Base-by-base conservation (phyloP, 2,888 invertebrate species). In the Pammene fasciana region DNA sequence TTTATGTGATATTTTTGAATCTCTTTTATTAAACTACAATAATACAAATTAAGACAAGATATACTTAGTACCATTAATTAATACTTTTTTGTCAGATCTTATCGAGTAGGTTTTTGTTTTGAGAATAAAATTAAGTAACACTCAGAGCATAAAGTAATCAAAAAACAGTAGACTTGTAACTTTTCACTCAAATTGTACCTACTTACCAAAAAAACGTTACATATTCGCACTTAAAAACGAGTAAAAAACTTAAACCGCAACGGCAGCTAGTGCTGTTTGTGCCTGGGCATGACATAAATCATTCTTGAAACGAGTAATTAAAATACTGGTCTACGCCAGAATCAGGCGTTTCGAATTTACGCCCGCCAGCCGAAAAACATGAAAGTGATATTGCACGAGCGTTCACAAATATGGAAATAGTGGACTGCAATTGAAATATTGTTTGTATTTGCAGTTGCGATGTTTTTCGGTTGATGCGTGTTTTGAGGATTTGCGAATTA, bases 221-320 rank as follows among this genome's bases (percentile, higher is more conserved):
- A 41, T 50, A 68, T 68, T 68, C 60, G 50, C 72, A 62, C 68
- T 67, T 77, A 77, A 77, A 78, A 78, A 79, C 77, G 76, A 78
- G 78, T 79, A 77, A 80, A 81, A 80, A 78, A 80, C 75, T 77
- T 74, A 74, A n/a, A 76, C 75, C 77, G 72, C 75, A 73, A 80
- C 77, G 78, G 76, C 75, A 76, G 74, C 78, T 76, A 82, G 82
- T 82, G 83, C 80, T 84, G 82, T 82, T 83, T 81, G 82, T 78
- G 81, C 81, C 77, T 82, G 82, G 76, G 75, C 78, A 78, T 80
- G 81, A 81, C 80, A 89, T 92, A 91, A 92, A 92, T 93, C 93
- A 92, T 92, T 86, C 86, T 80, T 82, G 81, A 89, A 90, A 89
- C 89, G 85, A 91, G 90, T 93, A 92, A 92, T 93, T 93, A 93